A percentile compares a stretch with the other conserved stretches of the same genome.
These are phyloP conservation scores for Tragopan temminckii DNA, from an alignment of 2,797 vertebrate genomes.

Conservation along the genomic window DNA sequence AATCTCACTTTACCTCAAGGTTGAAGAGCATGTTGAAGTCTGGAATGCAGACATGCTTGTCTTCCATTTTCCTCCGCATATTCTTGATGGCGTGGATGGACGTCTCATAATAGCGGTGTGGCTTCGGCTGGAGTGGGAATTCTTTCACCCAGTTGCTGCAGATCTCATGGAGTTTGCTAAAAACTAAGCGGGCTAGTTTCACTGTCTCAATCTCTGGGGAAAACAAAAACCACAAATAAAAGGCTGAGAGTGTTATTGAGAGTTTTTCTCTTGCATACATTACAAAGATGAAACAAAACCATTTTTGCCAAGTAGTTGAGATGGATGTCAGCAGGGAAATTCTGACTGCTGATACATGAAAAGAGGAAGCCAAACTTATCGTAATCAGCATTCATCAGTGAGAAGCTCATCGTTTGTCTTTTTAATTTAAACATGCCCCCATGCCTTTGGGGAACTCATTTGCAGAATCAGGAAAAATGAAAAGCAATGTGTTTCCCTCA, in stretches of 20 bases:
- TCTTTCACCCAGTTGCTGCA: constrained; percentile 96
- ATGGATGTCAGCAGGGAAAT: constrained; percentile 44
- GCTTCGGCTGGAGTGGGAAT: constrained; percentile 90
- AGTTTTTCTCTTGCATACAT: constrained; percentile 14
- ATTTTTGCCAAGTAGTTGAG: constrained; percentile 12
- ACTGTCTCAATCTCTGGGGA: constrained; percentile 92
- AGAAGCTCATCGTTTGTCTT: constrained; percentile 55
- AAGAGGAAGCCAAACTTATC: constrained; percentile 48
- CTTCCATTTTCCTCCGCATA: constrained; percentile 99
- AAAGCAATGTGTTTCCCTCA: neutral
- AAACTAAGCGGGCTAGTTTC: constrained; percentile 91
- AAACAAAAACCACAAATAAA: constrained; percentile 59
- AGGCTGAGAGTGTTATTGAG: constrained; percentile 27
- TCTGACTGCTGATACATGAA: constrained; percentile 45
- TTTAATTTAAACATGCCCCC: constrained; percentile 33
- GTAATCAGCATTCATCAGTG: constrained; percentile 43
- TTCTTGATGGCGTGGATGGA: constrained; percentile 99
- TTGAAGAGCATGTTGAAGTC: constrained; percentile 99
- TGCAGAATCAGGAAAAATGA: neutral
- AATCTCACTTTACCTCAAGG: constrained; percentile 87
- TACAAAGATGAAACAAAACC: constrained; percentile 69
- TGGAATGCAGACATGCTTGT: constrained; percentile 97
- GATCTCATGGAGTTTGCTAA: constrained; percentile 92
- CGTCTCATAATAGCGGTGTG: constrained; percentile 94
- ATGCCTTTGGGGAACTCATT: constrained; percentile 37